phyloP scores from a whole-genome alignment of 2,888 invertebrate genomes.

The Furcula furcula region DNA sequence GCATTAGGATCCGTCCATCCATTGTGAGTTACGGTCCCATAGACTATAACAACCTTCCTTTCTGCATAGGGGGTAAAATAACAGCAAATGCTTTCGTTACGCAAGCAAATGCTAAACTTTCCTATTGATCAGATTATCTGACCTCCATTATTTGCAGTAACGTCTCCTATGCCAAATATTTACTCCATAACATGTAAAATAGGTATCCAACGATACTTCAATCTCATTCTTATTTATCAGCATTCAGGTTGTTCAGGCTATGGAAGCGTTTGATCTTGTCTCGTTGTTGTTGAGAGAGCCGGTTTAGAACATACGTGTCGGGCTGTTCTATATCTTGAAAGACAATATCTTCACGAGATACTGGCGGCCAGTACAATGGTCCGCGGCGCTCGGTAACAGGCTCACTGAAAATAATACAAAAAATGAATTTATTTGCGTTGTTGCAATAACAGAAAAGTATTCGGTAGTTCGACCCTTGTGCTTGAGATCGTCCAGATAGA shows the following conservation, averaged over 20 bases:
- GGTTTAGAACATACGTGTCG: slow-evolving; percentile 16
- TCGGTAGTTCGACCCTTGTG: no score
- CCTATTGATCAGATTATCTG: no score
- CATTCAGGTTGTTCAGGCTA: slow-evolving; percentile 12
- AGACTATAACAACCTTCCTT: no score
- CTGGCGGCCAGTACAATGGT: slow-evolving; percentile 39
- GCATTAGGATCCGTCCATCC: no score
- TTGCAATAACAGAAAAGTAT: no score
- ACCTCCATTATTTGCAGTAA: no score
- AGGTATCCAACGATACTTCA: neutral
- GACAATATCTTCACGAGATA: slow-evolving; percentile 17
- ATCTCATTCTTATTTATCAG: slow-evolving; percentile 3
- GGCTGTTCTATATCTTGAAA: slow-evolving; percentile 47
- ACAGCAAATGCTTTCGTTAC: no score
- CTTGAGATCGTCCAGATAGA: no score
- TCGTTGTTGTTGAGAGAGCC: slow-evolving; percentile 31
- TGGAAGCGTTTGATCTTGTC: slow-evolving; percentile 51
- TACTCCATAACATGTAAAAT: neutral
- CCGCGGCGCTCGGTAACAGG: neutral
- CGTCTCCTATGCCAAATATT: neutral
- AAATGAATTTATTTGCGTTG: no score
- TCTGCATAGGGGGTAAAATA: no score
- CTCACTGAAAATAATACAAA: neutral
- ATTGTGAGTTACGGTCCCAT: no score
- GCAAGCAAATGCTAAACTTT: no score